Percentiles rank a stretch among this genome's conserved stretches.
These are phyloP conservation scores for Zaprionus tsacasi DNA, from an alignment of 1,140 invertebrate genomes.

Conservation along the genomic window DNA sequence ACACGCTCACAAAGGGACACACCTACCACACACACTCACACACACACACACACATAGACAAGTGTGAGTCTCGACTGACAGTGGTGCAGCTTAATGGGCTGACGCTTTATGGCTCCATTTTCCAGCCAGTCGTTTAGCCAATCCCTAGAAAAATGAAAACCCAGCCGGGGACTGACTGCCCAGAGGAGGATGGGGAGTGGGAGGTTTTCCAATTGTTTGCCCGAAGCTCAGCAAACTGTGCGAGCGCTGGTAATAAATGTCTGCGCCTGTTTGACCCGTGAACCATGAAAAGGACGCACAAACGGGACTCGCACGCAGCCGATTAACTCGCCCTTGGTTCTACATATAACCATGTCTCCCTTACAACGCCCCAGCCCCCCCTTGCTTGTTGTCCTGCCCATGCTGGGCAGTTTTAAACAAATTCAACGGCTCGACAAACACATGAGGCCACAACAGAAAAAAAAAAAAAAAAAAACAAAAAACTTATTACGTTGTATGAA, in stretches of 20 bases:
- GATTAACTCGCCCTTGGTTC: not conserved
- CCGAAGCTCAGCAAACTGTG: conserved; percentile 58
- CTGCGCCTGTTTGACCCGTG: conserved; percentile 20
- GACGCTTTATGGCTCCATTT: conserved; percentile 66
- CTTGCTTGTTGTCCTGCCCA: not conserved
- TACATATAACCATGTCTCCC: not conserved
- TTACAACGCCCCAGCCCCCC: no score
- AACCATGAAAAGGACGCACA: conserved; percentile 44
- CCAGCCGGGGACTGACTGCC: not conserved
- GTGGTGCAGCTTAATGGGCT: conserved; percentile 43
- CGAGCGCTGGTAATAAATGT: conserved; percentile 63
- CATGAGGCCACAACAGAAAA: conserved; percentile 8
- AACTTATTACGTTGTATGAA: no score
- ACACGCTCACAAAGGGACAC: conserved; percentile 17
- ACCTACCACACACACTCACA: conserved; percentile 20
- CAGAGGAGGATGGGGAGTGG: not conserved
- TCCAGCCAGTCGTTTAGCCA: conserved; percentile 31
- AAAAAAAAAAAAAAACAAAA: not conserved
- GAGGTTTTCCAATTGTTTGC: conserved; percentile 37
- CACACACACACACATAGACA: not conserved
- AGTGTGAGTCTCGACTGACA: conserved; percentile 2
- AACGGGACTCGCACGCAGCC: conserved; percentile 22
- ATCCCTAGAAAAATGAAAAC: conserved; percentile 19
- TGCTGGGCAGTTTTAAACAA: conserved; percentile 55
- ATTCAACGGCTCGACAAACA: conserved; percentile 32